These are phyloP conservation scores for Galerucella nymphaeae DNA, from an alignment of 2,888 invertebrate genomes.

Conservation along the genomic window DNA sequence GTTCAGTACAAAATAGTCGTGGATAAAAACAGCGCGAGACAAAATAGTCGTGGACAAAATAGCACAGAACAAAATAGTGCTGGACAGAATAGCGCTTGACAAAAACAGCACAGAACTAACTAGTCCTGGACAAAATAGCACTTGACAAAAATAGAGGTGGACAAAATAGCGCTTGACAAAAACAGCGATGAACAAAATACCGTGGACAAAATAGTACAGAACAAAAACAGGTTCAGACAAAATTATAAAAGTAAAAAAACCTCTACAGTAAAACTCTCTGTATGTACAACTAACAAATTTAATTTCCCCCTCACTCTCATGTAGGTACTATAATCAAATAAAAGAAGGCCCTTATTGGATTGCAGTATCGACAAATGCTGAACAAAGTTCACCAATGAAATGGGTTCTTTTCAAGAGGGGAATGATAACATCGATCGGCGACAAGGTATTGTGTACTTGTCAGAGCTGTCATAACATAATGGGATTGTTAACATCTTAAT, in stretches of 20 bases:
- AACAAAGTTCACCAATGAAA: slow-evolving; percentile 47
- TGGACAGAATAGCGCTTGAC: too few species aligned
- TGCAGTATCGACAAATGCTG: slow-evolving; percentile 17
- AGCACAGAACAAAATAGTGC: too few species aligned
- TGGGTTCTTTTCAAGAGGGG: slow-evolving; percentile 50
- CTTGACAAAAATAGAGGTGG: too few species aligned
- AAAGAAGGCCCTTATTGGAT: slow-evolving; percentile 18
- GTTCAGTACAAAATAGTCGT: too few species aligned
- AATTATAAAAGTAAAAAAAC: background rate
- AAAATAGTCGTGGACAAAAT: too few species aligned
- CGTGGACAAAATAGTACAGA: too few species aligned
- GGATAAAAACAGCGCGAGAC: too few species aligned
- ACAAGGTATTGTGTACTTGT: slow-evolving; percentile 47
- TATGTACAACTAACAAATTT: background rate
- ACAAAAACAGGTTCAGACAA: too few species aligned
- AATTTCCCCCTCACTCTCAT: background rate
- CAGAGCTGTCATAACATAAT: slow-evolving; percentile 47
- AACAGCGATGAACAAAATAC: too few species aligned
- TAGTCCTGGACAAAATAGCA: too few species aligned
- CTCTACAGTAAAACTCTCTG: background rate
- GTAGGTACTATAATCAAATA: background rate
- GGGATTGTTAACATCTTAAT: slow-evolving; percentile 36
- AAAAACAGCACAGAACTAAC: too few species aligned
- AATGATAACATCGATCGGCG: slow-evolving; percentile 43
- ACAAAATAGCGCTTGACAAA: too few species aligned